These are phyloP conservation scores for Drosophila hawaiiensis DNA, from an alignment of 2,888 invertebrate species.

Conservation along the genomic window DNA sequence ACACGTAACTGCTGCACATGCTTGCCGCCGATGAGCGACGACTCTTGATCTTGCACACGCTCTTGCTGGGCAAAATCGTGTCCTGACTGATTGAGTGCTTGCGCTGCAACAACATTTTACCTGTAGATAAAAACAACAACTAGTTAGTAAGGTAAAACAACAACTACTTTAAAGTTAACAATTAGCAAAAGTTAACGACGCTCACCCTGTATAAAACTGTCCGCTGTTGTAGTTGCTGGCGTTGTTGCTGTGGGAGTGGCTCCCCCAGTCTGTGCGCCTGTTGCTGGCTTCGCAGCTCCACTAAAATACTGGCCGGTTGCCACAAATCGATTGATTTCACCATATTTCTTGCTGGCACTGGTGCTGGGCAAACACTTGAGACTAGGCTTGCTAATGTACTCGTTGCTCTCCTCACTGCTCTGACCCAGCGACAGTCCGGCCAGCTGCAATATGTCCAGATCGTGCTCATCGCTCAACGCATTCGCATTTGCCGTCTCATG, in stretches of 20 bases:
- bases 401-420: conserved; percentile 85
- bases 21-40: conserved; percentile 85
- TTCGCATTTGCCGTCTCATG: conserved; percentile 85
- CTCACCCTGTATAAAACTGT: conserved; percentile 51
- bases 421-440: conserved; percentile 88
- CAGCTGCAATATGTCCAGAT: conserved; percentile 87
- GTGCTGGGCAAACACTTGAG: conserved; percentile 81
- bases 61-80: conserved; percentile 50
- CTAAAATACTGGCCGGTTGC: conserved; percentile 85
- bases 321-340: conserved; percentile 85
- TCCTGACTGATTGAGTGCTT: conserved; percentile 69
- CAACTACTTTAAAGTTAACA: neutral
- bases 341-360: conserved; percentile 84
- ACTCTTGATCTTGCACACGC: conserved; percentile 83
- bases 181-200: neutral
- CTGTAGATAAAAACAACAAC: conserved; percentile 16
- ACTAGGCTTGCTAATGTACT: conserved; percentile 83
- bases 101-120: conserved; percentile 74
- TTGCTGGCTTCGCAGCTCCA: conserved; percentile 37
- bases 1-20: conserved; percentile 84
- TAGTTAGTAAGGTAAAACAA: neutral
- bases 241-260: conserved; percentile 1
- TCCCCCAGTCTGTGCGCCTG: conserved; percentile 31
- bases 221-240: conserved; percentile 24
- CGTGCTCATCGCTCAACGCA: conserved; percentile 83